Percentiles rank a stretch among this genome's conserved stretches.
phyloP scores from a whole-genome alignment of 1,140 invertebrate species.

The Orchesella cincta region DNA sequence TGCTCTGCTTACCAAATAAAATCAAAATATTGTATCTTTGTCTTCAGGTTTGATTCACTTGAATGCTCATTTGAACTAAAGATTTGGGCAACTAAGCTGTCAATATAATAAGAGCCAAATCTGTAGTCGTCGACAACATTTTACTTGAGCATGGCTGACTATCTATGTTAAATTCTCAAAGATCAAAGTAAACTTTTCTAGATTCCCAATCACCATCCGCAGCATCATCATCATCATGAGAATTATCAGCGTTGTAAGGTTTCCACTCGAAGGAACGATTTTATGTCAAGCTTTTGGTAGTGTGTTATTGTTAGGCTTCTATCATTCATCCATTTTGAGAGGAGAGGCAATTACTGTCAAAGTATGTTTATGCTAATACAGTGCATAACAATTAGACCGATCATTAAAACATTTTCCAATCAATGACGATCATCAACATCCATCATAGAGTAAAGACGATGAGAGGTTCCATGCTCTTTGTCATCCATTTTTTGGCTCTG shows the following conservation, averaged over 20 bases:
- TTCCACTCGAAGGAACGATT: not conserved
- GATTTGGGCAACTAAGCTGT: no score
- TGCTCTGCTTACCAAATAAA: no score
- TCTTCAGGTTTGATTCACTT: no score
- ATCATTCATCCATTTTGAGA: not conserved
- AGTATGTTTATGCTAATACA: conserved; percentile 12
- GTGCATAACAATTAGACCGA: no score
- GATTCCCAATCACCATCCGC: not conserved
- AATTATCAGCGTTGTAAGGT: not conserved
- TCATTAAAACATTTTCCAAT: conserved; percentile 20
- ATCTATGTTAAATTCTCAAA: not conserved
- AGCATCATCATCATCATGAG: no score
- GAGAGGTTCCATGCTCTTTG: no score
- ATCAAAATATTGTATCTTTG: no score
- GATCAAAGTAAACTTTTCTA: not conserved
- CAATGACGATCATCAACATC: conserved; percentile 23
- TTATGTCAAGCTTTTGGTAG: no score
- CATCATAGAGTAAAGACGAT: no score
- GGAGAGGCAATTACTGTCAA: conserved; percentile 26
- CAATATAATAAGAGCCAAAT: no score
- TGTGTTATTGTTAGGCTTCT: not conserved
- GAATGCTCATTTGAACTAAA: no score
- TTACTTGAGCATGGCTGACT: not conserved
- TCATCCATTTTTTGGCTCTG: no score
- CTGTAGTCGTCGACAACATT: not conserved